phyloP scores from a whole-genome alignment of 2,888 invertebrate species.

The Gerris lacustris region DNA sequence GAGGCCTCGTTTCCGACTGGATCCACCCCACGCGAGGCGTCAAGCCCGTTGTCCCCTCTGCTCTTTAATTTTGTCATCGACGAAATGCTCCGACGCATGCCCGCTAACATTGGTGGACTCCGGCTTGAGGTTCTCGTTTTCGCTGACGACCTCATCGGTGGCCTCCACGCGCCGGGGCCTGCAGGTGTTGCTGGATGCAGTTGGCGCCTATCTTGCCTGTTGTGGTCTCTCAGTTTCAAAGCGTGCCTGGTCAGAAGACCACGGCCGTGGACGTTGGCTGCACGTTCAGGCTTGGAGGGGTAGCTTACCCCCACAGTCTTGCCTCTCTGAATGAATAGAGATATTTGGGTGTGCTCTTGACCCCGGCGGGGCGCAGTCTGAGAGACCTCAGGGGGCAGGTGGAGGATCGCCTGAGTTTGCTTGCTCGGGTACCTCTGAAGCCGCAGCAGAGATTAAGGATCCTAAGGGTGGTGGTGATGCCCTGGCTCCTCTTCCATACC shows the following conservation, averaged over 20 bases:
- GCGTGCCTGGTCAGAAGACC: slow-evolving; percentile 32
- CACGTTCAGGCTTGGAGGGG: slow-evolving; percentile 20
- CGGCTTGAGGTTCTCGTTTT: slow-evolving; percentile 34
- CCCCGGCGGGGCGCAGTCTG: no score
- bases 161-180: neutral
- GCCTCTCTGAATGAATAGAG: slow-evolving; percentile 31
- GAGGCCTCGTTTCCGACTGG: neutral
- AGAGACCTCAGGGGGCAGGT: no score
- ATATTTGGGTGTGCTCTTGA: slow-evolving; percentile 33
- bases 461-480: no score
- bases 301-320: slow-evolving; percentile 27
- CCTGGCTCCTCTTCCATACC: slow-evolving; percentile 34
- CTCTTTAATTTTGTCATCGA: slow-evolving; percentile 34
- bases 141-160: slow-evolving; percentile 24
- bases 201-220: neutral
- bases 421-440: slow-evolving; percentile 35
- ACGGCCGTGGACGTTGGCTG: no score
- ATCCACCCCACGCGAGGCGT: slow-evolving; percentile 33
- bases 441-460: slow-evolving; percentile 37
- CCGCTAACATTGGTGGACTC: slow-evolving; percentile 1
- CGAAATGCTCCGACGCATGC: slow-evolving; percentile 16
- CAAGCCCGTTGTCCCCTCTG: slow-evolving; percentile 35
- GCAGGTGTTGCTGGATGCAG: neutral
- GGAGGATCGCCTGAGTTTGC: slow-evolving; percentile 32
- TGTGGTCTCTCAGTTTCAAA: slow-evolving; percentile 25